Percentiles rank a stretch among this genome's conserved stretches.
These are phyloP conservation scores for Lycophotia porphyrea DNA, from an alignment of 2,888 invertebrate genomes.

Conservation along the genomic window DNA sequence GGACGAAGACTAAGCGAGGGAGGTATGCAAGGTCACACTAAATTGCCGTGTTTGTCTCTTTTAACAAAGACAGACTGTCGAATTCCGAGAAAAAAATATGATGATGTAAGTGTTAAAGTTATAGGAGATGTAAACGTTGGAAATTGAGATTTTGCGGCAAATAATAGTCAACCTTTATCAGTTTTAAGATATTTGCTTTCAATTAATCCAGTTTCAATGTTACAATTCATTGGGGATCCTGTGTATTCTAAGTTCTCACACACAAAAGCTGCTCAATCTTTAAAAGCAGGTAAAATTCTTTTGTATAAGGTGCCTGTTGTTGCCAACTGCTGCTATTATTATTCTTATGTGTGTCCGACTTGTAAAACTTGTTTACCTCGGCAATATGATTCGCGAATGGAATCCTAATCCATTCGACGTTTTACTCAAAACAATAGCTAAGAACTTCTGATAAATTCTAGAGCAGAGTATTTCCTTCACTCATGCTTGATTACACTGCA, in stretches of 20 bases:
- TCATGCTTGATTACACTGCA: neutral
- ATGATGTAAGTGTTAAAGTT: constrained; percentile 32
- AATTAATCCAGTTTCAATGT: constrained; percentile 24
- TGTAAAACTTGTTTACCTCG: constrained; percentile 24
- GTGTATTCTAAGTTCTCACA: constrained; percentile 24
- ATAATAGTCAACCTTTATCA: neutral
- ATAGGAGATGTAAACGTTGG: constrained; percentile 17
- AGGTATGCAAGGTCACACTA: constrained; percentile 52
- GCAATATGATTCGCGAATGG: constrained; percentile 30
- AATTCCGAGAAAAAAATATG: constrained; percentile 30
- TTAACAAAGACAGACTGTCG: constrained; percentile 29
- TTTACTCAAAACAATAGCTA: neutral
- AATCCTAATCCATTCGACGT: constrained; percentile 2
- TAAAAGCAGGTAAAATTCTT: constrained; percentile 40
- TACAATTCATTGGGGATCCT: constrained; percentile 36
- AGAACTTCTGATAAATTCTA: constrained; percentile 8
- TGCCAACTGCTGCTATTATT: constrained; percentile 39
- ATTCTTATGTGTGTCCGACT: constrained; percentile 6
- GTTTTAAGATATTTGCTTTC: constrained; percentile 7
- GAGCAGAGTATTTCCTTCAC: neutral
- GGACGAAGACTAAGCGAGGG: constrained; percentile 26
- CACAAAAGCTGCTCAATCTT: constrained; percentile 13
- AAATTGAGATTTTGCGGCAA: constrained; percentile 5
- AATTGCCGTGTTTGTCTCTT: constrained; percentile 49
- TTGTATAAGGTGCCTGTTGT: constrained; percentile 22